These are phyloP conservation scores for Huso huso DNA, from an alignment of 2,797 vertebrate genomes.

Conservation along the genomic window DNA sequence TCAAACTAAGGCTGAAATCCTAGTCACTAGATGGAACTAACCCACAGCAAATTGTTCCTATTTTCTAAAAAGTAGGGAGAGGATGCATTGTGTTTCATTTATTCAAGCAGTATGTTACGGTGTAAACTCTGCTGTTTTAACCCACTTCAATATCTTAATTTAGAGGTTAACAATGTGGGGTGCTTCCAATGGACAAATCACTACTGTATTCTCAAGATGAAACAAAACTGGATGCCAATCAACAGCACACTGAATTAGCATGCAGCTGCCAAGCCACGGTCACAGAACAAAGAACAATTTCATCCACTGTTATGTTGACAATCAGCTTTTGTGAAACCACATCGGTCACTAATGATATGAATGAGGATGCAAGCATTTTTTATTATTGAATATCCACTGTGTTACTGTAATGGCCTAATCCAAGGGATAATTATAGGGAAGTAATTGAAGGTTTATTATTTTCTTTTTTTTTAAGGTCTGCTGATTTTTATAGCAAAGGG, in stretches of 20 bases:
- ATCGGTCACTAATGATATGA: constrained; percentile 4
- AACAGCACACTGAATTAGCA: constrained; percentile 37
- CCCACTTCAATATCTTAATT: background rate
- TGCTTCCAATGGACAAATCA: constrained; percentile 21
- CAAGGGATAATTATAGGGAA: background rate
- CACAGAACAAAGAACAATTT: constrained; percentile 36
- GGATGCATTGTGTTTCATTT: too few relatives aligned
- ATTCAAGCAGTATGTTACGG: too few relatives aligned
- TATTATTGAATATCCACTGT: constrained; percentile 4
- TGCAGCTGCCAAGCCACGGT: constrained; percentile 37
- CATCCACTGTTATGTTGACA: constrained; percentile 35
- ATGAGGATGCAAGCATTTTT: background rate
- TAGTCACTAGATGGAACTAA: too few relatives aligned
- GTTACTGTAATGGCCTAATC: background rate
- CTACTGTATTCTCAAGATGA: constrained; percentile 22
- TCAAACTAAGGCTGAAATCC: too few relatives aligned
- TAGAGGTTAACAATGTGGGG: constrained; percentile 20
- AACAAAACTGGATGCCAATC: constrained; percentile 35
- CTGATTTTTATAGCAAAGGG: too few relatives aligned
- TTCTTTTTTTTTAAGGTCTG: background rate
- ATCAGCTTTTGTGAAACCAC: constrained; percentile 25
- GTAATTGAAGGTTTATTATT: background rate
- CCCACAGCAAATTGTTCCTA: too few relatives aligned
- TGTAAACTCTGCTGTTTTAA: background rate
- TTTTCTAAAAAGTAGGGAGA: too few relatives aligned